Percentiles rank a stretch among this genome's conserved stretches.
phyloP scores from a whole-genome alignment of 2,888 invertebrate species.

The Noctua janthe region DNA sequence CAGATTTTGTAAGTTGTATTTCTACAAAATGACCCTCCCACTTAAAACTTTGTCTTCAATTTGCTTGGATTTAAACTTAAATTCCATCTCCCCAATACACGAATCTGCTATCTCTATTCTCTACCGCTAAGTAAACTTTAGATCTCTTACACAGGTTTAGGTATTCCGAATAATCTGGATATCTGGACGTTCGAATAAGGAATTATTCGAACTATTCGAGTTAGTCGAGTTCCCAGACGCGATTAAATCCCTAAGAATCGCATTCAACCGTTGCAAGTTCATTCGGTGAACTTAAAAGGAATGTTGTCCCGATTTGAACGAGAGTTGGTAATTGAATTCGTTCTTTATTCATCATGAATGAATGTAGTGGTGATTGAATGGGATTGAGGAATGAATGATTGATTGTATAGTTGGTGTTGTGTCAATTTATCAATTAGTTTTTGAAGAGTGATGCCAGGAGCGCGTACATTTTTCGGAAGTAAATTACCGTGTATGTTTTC shows the following conservation, averaged over 20 bases:
- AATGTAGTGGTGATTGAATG: slow-evolving; percentile 47
- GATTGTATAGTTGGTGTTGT: slow-evolving; percentile 12
- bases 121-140: slow-evolving; percentile 40
- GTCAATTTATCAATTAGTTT: slow-evolving; percentile 1
- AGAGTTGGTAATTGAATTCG: slow-evolving; percentile 48
- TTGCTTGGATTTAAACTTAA: slow-evolving; percentile 41
- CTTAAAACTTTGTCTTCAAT: slow-evolving; percentile 35
- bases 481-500: not conserved
- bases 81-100: slow-evolving; percentile 17
- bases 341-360: slow-evolving; percentile 45
- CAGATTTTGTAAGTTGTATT: not conserved
- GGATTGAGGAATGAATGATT: slow-evolving; percentile 39
- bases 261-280: slow-evolving; percentile 34
- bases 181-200: slow-evolving; percentile 23
- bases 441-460: not conserved
- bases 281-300: slow-evolving; percentile 43
- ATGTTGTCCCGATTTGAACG: slow-evolving; percentile 49
- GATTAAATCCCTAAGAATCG: slow-evolving; percentile 40
- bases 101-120: slow-evolving; percentile 25
- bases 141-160: slow-evolving; percentile 18
- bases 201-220: slow-evolving; percentile 18
- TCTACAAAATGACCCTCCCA: slow-evolving; percentile 7
- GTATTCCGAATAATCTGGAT: slow-evolving; percentile 31
- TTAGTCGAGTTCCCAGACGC: slow-evolving; percentile 17
- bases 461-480: not conserved